phyloP scores from a whole-genome alignment of 2,888 invertebrate genomes.

The Campaea margaritaria region DNA sequence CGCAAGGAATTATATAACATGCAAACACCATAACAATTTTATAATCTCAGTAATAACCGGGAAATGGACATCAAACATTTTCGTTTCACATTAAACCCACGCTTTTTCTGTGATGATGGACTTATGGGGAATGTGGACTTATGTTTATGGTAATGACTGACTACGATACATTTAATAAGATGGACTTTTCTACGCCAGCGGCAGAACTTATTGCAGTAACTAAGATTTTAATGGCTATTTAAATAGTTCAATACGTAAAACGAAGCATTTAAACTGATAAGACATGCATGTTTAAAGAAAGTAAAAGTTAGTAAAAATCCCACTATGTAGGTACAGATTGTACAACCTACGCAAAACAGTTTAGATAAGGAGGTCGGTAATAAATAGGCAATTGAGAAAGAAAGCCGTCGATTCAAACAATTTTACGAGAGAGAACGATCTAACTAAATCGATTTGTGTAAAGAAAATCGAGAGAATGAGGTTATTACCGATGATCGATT shows the following conservation, averaged over 20 bases:
- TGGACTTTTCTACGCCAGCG: conserved; percentile 5
- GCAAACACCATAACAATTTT: conserved; percentile 17
- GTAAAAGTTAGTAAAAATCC: conserved; percentile 10
- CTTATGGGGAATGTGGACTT: conserved; percentile 7
- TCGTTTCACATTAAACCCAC: conserved; percentile 35
- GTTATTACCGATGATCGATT: conserved; percentile 5
- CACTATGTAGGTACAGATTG: conserved; percentile 6
- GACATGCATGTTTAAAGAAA: conserved; percentile 8
- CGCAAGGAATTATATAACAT: conserved; percentile 13
- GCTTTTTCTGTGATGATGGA: conserved; percentile 19
- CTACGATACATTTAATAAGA: background rate
- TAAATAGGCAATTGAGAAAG: conserved; percentile 41
- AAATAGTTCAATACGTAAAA: background rate
- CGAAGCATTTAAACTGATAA: conserved; percentile 2
- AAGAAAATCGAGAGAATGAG: conserved; percentile 23
- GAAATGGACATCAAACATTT: conserved; percentile 32
- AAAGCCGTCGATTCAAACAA: conserved; percentile 51
- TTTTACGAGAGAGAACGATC: conserved; percentile 55
- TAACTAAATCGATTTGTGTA: conserved; percentile 45
- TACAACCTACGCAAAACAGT: conserved; percentile 32
- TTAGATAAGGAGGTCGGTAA: conserved; percentile 38
- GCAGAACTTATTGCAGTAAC: background rate
- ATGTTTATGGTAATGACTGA: conserved; percentile 20
- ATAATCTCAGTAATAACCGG: conserved; percentile 30
- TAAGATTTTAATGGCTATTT: too few species aligned